Evolutionary conservation across 2,888 invertebrate genomes (phyloP).

Genomic region (Lissonota sp.): DNA sequence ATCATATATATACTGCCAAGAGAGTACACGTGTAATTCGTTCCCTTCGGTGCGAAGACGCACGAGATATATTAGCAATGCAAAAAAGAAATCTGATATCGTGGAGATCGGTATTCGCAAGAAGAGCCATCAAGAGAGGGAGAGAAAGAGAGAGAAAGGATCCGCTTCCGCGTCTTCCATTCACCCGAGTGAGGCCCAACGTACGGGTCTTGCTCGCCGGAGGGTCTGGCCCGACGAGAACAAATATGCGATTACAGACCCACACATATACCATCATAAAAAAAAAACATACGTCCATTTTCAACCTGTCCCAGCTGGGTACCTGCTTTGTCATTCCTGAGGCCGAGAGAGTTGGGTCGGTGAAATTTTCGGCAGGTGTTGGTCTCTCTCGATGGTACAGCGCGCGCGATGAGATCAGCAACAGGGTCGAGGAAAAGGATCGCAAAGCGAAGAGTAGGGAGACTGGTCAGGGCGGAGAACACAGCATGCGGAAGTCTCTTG

Average conservation of each 20-base stretch:
- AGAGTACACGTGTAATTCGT: conserved; percentile 15
- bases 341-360: conserved; percentile 45
- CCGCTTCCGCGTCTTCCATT: conserved; percentile 62
- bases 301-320: conserved; percentile 37
- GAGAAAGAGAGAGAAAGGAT: conserved; percentile 12
- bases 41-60: neutral
- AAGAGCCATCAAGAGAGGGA: conserved; percentile 15
- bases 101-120: conserved; percentile 53
- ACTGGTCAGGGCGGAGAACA: conserved; percentile 27
- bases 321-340: conserved; percentile 39
- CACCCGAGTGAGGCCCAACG: conserved; percentile 20
- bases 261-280: neutral
- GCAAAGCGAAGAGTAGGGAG: neutral
- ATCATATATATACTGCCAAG: neutral
- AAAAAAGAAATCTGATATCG: conserved; percentile 58
- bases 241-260: neutral
- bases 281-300: neutral
- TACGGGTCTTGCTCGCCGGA: conserved; percentile 39
- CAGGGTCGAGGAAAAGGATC: conserved; percentile 1
- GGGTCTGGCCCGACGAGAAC: conserved; percentile 20
- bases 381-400: neutral
- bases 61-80: conserved; percentile 23
- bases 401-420: conserved; percentile 15
- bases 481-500: conserved; percentile 50
- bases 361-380: conserved; percentile 66